Percentiles rank a stretch among this genome's conserved stretches.
Conservation (phyloP, 1,140 invertebrate genomes). For the Asbolus verrucosus region DNA sequence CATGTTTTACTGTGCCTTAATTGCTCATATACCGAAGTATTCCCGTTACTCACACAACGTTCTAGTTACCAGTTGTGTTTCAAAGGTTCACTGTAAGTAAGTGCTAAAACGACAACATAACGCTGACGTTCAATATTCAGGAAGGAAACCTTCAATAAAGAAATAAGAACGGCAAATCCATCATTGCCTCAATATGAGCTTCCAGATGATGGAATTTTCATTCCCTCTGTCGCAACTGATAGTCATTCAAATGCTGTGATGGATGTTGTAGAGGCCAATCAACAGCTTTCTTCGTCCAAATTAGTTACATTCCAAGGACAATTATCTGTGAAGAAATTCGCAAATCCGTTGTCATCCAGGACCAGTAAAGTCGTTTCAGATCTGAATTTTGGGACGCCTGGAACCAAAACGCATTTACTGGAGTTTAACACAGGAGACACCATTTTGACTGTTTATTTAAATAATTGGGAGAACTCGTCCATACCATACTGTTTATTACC, state of each 20-base stretch:
- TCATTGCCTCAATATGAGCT: not conserved
- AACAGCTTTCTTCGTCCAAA: not conserved
- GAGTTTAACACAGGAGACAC: not conserved
- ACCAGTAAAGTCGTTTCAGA: not conserved
- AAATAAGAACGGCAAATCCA: not conserved
- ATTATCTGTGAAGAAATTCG: not conserved
- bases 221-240: not conserved
- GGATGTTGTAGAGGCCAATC: not conserved
- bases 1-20: too few relatives aligned
- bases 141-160: not conserved
- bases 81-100: too few relatives aligned
- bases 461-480: constrained; percentile 43
- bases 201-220: not conserved
- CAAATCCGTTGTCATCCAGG: not conserved
- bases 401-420: constrained; percentile 14
- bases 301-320: not conserved
- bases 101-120: too few relatives aligned
- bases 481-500: constrained; percentile 33
- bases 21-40: too few relatives aligned
- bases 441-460: constrained; percentile 26
- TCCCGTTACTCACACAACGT: too few relatives aligned
- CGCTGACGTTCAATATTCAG: too few relatives aligned
- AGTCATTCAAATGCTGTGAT: not conserved
- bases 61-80: too few relatives aligned
- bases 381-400: not conserved